Evolutionary conservation across 2,888 invertebrate species (phyloP), one percentile per base, ranked within the genome.

Genomic region (Kuschelorhynchus macadamiae): DNA sequence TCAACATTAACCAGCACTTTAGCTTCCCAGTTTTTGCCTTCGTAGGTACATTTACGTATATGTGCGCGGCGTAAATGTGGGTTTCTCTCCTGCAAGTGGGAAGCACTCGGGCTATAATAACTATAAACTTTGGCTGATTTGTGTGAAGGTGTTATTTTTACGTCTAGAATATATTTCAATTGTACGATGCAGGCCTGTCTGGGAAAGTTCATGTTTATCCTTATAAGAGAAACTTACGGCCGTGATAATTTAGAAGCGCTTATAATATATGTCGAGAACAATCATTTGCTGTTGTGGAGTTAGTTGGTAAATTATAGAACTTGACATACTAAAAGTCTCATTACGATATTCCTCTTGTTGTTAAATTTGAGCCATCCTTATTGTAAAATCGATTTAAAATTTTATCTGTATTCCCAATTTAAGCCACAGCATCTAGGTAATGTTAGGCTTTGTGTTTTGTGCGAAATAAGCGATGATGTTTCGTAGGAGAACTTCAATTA

Each of bases 81-180:
- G 67, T 55, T 67, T 49, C 61, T 32, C 8, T 32, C 33, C 30
- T 17, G 42, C 17, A 56, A 56, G 67, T 67, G 67, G 67, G 67
- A 67, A 61, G 60, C 55, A 53, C 60, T 61, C 42, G 61, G 25
- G 55, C 17, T 3, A 47, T 18, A 67, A 60, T 67, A 61, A 61
- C 67, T 60, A 61, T 67, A 67, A 66, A 67, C 55, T 67, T 56
- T 61, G 53, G 16, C 67, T 50, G 61, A 46, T 60, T 60, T 60
- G 50, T 53, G 60, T 60, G 66, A 66, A 66, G 66, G 66, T 53
- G 66, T 50, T 60, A 59, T 67, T 67, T 67, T 67, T 67, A 11
- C 56, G 55, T 67, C 66, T 64, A 32, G 30, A 20, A 21, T 42
- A 46, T 46, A 46, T 33, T 53, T 63, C 53, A 53, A 36, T 55